These are phyloP conservation scores for Phrynocephalus forsythii DNA, from an alignment of 2,797 vertebrate species.

Conservation along the genomic window DNA sequence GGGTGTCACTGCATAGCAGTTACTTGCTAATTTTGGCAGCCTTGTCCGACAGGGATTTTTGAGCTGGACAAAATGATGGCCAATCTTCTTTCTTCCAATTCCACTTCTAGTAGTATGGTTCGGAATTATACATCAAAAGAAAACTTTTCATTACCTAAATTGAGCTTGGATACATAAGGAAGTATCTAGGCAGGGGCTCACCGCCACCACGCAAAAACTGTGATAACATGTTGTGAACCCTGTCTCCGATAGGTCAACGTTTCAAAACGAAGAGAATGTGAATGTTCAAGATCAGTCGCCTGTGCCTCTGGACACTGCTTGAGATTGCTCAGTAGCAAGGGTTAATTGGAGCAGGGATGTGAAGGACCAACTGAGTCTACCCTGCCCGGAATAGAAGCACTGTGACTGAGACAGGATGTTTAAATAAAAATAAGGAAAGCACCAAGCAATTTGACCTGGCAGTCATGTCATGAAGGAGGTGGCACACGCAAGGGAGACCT, in stretches of 20 bases:
- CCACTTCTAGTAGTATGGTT: not conserved
- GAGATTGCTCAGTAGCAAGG: not conserved
- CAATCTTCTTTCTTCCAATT: not conserved
- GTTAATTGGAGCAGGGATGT: not conserved
- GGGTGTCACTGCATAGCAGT: not conserved
- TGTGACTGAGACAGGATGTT: conserved; percentile 56
- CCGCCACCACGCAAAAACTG: not conserved
- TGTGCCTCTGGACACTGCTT: not conserved
- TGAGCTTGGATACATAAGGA: not conserved
- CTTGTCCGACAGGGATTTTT: not conserved
- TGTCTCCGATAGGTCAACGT: not conserved
- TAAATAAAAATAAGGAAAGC: conserved; percentile 56
- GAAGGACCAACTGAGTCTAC: not conserved
- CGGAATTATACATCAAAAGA: too few relatives aligned
- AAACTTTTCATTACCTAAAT: not conserved
- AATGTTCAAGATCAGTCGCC: not conserved
- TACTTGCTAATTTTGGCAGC: too few relatives aligned
- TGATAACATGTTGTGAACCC: too few relatives aligned
- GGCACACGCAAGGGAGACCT: fast-evolving
- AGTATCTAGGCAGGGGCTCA: not conserved
- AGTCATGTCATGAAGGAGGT: not conserved
- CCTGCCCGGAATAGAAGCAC: conserved; percentile 40
- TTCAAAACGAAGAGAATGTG: not conserved
- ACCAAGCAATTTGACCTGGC: conserved; percentile 4
- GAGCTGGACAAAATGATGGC: too few relatives aligned